Percentiles rank a stretch among this genome's conserved stretches.
Evolutionary conservation across 2,113 vertebrate species (phyloP).

Genomic region (Trogon melanurus): DNA sequence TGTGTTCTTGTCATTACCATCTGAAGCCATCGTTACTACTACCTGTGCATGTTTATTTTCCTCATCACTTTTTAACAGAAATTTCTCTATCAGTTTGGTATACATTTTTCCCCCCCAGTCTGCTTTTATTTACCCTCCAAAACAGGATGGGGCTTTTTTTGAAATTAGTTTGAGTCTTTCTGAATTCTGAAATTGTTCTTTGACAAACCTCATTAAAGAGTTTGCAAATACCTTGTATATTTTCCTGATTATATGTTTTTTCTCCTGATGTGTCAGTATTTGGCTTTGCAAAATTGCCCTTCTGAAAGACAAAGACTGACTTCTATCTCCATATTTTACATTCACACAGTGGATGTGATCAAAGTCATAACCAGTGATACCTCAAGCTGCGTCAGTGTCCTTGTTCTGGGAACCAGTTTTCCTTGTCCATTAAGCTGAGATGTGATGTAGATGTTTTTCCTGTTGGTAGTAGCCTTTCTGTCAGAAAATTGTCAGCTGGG

Average conservation of each 20-base stretch:
- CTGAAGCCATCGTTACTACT: not conserved
- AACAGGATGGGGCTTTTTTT: rapidly evolving
- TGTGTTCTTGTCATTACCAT: not conserved
- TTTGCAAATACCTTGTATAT: not conserved
- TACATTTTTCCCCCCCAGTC: rapidly evolving
- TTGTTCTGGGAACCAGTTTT: not conserved
- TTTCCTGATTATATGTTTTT: not conserved
- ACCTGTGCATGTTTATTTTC: not conserved
- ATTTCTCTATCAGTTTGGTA: not conserved
- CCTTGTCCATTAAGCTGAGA: not conserved
- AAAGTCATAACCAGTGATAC: not conserved
- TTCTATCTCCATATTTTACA: not conserved
- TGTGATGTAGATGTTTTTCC: not conserved
- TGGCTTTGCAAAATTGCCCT: not conserved
- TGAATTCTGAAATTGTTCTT: not conserved
- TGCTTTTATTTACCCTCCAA: not conserved
- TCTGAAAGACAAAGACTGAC: not conserved
- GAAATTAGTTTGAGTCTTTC: not conserved
- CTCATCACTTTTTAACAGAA: not conserved
- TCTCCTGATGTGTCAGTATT: not conserved
- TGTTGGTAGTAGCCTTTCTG: not conserved
- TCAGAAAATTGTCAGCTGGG: not conserved
- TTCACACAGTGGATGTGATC: not conserved
- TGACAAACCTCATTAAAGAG: not conserved
- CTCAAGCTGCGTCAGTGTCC: not conserved